Evolutionary conservation across 2,113 vertebrate genomes (phyloP).

Genomic region (Scatophagus argus): DNA sequence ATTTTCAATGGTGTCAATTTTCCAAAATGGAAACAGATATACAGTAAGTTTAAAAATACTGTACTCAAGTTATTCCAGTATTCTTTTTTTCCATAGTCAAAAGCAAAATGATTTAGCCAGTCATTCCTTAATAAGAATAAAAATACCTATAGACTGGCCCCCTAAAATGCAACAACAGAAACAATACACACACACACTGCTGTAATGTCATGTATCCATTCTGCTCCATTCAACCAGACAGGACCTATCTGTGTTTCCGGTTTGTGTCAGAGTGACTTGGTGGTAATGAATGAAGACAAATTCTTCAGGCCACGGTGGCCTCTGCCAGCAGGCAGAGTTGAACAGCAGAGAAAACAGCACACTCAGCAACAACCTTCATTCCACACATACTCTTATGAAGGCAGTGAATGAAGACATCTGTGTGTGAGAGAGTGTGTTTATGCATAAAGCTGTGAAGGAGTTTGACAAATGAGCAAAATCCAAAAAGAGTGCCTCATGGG

Average conservation of each 20-base stretch:
- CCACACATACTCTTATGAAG: not conserved
- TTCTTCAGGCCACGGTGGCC: conserved; percentile 54
- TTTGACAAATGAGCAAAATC: conserved; percentile 13
- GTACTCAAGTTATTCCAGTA: not conserved
- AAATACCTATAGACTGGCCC: not conserved
- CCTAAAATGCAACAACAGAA: not conserved
- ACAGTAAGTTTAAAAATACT: not conserved
- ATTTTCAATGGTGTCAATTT: not conserved
- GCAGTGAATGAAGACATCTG: conserved; percentile 24
- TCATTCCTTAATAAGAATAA: not conserved
- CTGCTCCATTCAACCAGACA: conserved; percentile 18
- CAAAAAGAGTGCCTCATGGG: not conserved
- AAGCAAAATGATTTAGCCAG: not conserved
- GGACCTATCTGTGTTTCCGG: conserved; percentile 15
- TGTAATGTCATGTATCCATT: conserved; percentile 5
- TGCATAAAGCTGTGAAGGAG: conserved; percentile 21
- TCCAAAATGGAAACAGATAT: not conserved
- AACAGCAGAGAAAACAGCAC: conserved; percentile 46
- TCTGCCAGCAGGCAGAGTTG: conserved; percentile 18
- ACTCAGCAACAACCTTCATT: conserved; percentile 59
- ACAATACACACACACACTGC: not conserved
- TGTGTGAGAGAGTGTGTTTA: conserved; percentile 25
- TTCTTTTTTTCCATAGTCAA: not conserved
- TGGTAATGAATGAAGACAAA: conserved; percentile 64
- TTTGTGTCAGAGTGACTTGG: conserved; percentile 42